Evolutionary conservation across 2,797 vertebrate genomes (phyloP).

Genomic region (Pantherophis vulpinus): DNA sequence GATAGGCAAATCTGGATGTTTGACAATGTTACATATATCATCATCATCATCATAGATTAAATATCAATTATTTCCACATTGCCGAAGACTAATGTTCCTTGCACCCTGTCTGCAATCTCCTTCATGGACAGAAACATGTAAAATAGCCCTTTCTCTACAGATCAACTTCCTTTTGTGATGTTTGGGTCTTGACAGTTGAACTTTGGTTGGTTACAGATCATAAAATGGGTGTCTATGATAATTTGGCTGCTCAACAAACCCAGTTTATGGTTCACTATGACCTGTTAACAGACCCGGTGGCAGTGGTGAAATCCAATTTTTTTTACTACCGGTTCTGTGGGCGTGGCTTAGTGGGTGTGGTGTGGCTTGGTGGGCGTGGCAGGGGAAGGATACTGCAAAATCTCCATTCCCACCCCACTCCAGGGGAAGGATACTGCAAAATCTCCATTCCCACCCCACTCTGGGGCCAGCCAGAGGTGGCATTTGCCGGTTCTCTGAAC

Average conservation of each 20-base stretch:
- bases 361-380: too few species aligned
- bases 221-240: background rate
- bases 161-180: background rate
- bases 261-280: background rate
- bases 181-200: background rate
- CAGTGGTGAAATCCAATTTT: too few species aligned
- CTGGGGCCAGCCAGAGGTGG: too few species aligned
- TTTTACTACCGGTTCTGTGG: too few species aligned
- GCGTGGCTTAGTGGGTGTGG: too few species aligned
- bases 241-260: background rate
- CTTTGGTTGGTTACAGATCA: background rate
- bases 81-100: background rate
- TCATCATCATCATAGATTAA: background rate
- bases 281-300: background rate
- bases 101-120: background rate
- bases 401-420: too few species aligned
- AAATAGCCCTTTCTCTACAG: background rate
- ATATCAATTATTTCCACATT: background rate
- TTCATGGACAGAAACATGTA: background rate
- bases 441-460: too few species aligned
- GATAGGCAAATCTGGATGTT: too few species aligned
- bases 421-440: too few species aligned
- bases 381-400: too few species aligned
- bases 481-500: too few species aligned
- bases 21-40: too few species aligned